Percentiles rank a stretch among this genome's conserved stretches.
Conservation (phyloP, 1,140 invertebrate species). For the Panulirus ornatus region DNA sequence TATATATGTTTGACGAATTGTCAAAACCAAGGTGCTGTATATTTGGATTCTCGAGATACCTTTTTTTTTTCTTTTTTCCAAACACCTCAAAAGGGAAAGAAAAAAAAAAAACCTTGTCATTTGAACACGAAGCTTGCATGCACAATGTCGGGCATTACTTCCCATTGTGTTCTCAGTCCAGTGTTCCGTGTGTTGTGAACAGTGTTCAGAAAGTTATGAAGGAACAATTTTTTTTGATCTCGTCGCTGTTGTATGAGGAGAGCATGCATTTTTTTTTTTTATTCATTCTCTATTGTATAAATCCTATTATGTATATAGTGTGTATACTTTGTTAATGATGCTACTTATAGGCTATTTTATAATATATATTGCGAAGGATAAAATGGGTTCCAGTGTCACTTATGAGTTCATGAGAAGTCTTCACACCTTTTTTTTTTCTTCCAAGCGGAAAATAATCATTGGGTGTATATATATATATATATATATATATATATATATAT, state of each 20-base stretch:
- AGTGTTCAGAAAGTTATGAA: slow-evolving; percentile 13
- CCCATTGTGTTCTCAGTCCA: slow-evolving; percentile 17
- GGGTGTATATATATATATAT: too few relatives aligned
- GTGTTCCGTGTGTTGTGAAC: not conserved
- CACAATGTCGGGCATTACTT: slow-evolving; percentile 55
- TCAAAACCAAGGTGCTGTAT: slow-evolving; percentile 66
- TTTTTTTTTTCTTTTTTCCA: too few relatives aligned
- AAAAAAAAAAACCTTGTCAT: slow-evolving; percentile 12
- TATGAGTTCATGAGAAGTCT: slow-evolving; percentile 28
- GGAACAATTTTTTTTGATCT: slow-evolving; percentile 58
- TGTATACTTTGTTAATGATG: slow-evolving; percentile 66
- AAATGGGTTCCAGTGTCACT: slow-evolving; percentile 54
- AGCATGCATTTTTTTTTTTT: slow-evolving; percentile 48
- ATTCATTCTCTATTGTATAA: slow-evolving; percentile 56
- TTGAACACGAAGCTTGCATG: not conserved
- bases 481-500: too few relatives aligned
- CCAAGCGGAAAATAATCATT: too few relatives aligned
- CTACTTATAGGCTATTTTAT: slow-evolving; percentile 64
- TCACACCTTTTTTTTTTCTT: too few relatives aligned
- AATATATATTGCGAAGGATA: slow-evolving; percentile 59
- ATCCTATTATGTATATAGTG: slow-evolving; percentile 65
- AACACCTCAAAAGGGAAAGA: slow-evolving; percentile 14
- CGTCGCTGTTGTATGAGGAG: slow-evolving; percentile 61
- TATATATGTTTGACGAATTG: slow-evolving; percentile 47
- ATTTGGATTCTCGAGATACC: slow-evolving; percentile 62